These are phyloP conservation scores for Chrysolina oricalcia DNA, from an alignment of 2,888 invertebrate genomes.

Conservation along the genomic window DNA sequence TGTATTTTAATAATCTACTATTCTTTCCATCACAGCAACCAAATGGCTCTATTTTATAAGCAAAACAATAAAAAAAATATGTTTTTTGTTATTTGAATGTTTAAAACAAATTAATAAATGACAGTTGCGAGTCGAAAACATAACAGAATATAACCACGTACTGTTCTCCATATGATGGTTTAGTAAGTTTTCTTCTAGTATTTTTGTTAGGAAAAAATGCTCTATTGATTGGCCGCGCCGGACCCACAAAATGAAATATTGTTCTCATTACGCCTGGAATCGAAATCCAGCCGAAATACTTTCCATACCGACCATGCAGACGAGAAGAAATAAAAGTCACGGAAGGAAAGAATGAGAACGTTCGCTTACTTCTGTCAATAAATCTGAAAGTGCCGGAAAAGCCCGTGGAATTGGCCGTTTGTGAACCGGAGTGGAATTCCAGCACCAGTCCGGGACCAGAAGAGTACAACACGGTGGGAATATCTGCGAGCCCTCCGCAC, in stretches of 20 bases:
- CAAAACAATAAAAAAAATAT: too few relatives aligned
- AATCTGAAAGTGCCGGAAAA: conserved; percentile 86
- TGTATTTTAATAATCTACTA: too few relatives aligned
- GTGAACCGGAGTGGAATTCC: conserved; percentile 80
- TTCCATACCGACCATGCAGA: background rate
- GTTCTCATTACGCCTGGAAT: background rate
- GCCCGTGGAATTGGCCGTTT: conserved; percentile 77
- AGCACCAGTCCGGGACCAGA: conserved; percentile 83
- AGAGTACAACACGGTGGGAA: conserved; percentile 83
- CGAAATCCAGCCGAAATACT: background rate
- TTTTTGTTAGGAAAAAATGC: too few relatives aligned
- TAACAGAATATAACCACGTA: too few relatives aligned
- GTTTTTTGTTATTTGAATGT: too few relatives aligned
- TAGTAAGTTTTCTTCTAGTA: too few relatives aligned
- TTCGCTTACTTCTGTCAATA: conserved; percentile 82
- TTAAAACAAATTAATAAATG: too few relatives aligned
- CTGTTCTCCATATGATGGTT: too few relatives aligned
- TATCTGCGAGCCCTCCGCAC: conserved; percentile 81
- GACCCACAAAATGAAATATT: background rate
- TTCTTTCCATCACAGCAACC: too few relatives aligned
- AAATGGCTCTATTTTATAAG: too few relatives aligned
- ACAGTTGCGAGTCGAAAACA: too few relatives aligned
- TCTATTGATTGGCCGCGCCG: too few relatives aligned
- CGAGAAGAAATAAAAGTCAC: background rate
- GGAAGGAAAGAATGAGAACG: conserved; percentile 24